These are phyloP conservation scores for Engystomops pustulosus DNA, from an alignment of 2,113 vertebrate genomes.

Conservation along the genomic window DNA sequence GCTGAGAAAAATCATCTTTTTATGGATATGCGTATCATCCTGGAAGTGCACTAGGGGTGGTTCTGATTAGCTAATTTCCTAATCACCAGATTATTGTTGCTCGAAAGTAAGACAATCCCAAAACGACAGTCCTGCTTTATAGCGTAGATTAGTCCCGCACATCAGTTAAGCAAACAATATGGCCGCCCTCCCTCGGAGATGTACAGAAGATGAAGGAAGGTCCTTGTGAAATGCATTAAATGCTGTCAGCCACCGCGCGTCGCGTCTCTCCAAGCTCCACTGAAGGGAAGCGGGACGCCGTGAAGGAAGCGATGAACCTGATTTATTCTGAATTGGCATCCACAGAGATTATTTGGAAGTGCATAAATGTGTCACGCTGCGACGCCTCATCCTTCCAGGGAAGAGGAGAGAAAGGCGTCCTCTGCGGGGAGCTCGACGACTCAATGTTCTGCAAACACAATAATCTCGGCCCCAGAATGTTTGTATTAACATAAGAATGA, in stretches of 20 bases:
- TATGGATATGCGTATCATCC: no score
- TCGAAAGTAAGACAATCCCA: no score
- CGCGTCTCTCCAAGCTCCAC: not conserved
- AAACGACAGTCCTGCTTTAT: no score
- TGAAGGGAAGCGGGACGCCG: conserved; percentile 29
- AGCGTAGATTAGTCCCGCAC: no score
- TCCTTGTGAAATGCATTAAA: conserved; percentile 9
- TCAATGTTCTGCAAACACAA: conserved; percentile 48
- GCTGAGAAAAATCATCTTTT: no score
- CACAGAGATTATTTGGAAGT: conserved; percentile 48
- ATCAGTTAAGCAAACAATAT: conserved; percentile 1
- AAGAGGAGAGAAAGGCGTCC: conserved; percentile 38
- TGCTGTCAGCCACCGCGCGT: not conserved
- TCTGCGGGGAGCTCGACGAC: conserved; percentile 53
- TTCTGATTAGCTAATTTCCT: no score
- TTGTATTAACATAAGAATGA: conserved; percentile 60
- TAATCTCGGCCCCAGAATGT: conserved; percentile 46
- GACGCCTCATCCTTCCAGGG: conserved; percentile 52
- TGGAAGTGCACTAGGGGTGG: no score
- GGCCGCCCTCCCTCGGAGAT: not conserved
- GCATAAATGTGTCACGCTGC: conserved; percentile 50
- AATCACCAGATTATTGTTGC: no score
- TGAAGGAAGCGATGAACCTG: conserved; percentile 48
- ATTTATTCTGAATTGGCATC: conserved; percentile 47
- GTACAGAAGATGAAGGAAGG: not conserved